phyloP scores from a whole-genome alignment of 35 echinoderm and acorn worm genomes.

The Apostichopus californicus region DNA sequence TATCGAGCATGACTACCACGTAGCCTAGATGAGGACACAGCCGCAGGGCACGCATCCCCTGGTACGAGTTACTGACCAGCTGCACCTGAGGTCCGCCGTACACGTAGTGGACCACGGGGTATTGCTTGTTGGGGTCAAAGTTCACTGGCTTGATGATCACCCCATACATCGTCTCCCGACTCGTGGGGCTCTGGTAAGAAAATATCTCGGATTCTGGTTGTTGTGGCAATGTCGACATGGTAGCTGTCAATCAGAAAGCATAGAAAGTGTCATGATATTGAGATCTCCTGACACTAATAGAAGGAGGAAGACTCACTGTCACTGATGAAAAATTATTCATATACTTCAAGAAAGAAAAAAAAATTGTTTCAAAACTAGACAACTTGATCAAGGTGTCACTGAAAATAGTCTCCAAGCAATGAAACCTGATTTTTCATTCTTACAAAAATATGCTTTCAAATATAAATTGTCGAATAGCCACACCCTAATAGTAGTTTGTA shows the following conservation, averaged over 20 bases:
- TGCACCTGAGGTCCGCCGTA: constrained; percentile 99
- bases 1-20: constrained; percentile 84
- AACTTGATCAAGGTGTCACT: too few species aligned
- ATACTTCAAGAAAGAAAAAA: too few species aligned
- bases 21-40: constrained; percentile 93
- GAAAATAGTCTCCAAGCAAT: too few species aligned
- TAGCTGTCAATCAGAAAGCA: neutral
- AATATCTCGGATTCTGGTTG: constrained; percentile 77
- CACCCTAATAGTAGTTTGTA: too few species aligned
- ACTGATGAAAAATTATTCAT: too few species aligned
- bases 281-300: too few species aligned
- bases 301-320: too few species aligned
- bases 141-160: constrained; percentile 88
- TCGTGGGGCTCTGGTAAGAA: constrained; percentile 76
- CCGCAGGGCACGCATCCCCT: constrained; percentile 81
- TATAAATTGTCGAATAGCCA: too few species aligned
- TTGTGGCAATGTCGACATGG: constrained; percentile 19
- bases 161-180: constrained; percentile 87
- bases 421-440: too few species aligned
- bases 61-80: constrained; percentile 92
- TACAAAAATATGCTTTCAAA: too few species aligned
- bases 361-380: too few species aligned
- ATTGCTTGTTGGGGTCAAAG: constrained; percentile 75
- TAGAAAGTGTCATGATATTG: too few species aligned
- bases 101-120: constrained; percentile 94